Evolutionary conservation across 1,140 invertebrate species (phyloP), one percentile per base, ranked within the genome.

Genomic region (Yoshiicerus persimilis): DNA sequence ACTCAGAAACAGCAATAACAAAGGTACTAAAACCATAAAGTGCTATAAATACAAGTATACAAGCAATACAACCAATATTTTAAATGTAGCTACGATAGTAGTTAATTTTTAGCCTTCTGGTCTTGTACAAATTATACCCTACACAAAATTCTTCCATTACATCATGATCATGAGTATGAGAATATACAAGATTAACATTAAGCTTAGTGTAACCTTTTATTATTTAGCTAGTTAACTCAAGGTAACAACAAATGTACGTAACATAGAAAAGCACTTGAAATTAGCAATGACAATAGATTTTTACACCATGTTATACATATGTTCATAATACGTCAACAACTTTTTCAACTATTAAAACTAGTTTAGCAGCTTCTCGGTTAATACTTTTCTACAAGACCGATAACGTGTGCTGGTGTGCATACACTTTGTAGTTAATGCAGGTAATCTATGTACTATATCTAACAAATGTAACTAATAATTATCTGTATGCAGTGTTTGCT

Each of bases 211-310:
- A 56, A n/a, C 47, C n/a, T n/a, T 47, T 47, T 47, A 70, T 70
- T 25, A 25, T 70, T 70, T 70, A n/a, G 47, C n/a, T 56, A n/a
- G 13, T 56, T n/a, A 36, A 34, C 11, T 36, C 70, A 36, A 34
- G 32, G 75, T 80, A 36, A 16, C 13, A n/a, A 34, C 30, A 38
- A 80, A 38, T 80, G 32, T 80, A 80, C 23, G 64, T 6, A n/a
- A 70, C 75, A 80, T n/a, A n/a, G 75, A 80, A 80, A 80, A 80
- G 75, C 75, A 80, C 75, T 80, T 80, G 30, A 38, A 80, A 80
- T 80, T 80, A 80, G 34, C 32, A 38, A 36, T 38, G 34, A 36
- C 75, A 80, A 32, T 16, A 38, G n/a, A 34, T 36, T 80, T 80
- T 80, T 80, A 36, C 75, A 34, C 32, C 4, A 56, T 56, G 47